Percentiles rank a stretch among this genome's conserved stretches.
phyloP scores from a whole-genome alignment of 1,140 invertebrate genomes.

The Papilio glaucus region DNA sequence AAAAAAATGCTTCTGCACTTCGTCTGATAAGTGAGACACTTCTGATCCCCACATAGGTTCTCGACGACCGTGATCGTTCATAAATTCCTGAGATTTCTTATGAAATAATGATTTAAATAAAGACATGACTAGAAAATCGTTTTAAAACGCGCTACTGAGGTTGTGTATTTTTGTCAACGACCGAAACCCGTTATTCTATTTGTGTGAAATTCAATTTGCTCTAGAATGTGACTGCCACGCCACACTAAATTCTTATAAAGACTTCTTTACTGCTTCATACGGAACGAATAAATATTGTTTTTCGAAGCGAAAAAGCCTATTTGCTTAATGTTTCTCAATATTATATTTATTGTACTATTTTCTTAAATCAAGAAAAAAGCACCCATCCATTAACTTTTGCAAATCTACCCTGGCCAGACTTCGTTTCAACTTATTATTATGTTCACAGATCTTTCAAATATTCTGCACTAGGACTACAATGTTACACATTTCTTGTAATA shows the following conservation, averaged over 20 bases:
- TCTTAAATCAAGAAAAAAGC: too few relatives aligned
- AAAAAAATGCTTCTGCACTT: too few relatives aligned
- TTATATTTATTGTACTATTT: slow-evolving; percentile 6
- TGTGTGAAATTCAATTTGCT: slow-evolving; percentile 29
- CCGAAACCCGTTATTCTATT: slow-evolving; percentile 4
- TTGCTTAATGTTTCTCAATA: slow-evolving; percentile 1
- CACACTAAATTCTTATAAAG: slow-evolving; percentile 29
- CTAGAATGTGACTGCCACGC: slow-evolving; percentile 26
- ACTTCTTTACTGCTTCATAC: slow-evolving; percentile 15
- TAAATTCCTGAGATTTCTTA: too few relatives aligned
- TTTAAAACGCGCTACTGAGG: neutral
- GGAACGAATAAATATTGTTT: slow-evolving; percentile 29
- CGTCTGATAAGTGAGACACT: too few relatives aligned
- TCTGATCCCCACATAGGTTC: too few relatives aligned
- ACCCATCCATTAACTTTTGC: neutral
- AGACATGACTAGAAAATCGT: too few relatives aligned
- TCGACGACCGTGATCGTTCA: too few relatives aligned
- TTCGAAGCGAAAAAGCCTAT: slow-evolving; percentile 4
- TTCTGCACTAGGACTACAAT: neutral
- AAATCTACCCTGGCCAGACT: neutral
- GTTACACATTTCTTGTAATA: neutral
- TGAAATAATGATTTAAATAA: too few relatives aligned
- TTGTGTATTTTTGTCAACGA: slow-evolving; percentile 11
- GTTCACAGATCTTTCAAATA: neutral
- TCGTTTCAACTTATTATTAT: too few relatives aligned